Base-by-base conservation (phyloP, 2,113 vertebrate genomes). In the Galemys pyrenaicus region DNA sequence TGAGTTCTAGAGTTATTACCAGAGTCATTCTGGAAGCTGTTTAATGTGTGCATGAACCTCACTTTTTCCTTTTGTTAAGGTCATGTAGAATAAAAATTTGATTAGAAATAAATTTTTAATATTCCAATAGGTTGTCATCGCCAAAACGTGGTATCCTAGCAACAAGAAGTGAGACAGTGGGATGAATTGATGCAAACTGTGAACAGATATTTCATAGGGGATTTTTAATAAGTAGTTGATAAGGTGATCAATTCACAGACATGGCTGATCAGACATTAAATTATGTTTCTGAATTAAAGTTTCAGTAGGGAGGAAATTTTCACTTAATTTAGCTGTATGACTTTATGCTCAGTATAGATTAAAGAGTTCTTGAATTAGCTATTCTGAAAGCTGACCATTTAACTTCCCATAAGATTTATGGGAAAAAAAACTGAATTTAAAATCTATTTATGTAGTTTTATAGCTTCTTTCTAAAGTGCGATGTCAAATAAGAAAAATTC, bases 91-190 rank as follows among this genome's bases (percentile, higher is more conserved):
- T 67, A 87, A 65, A 95, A 94, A 82, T 78, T 96, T 92, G 56
- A 95, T 96, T 94, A 92, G 51, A 85, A 83, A 93, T 92, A 71
- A 46, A 95, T 91, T 95, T 96, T 96, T 95, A 71, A 95, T 95
- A 86, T 79, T 92, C 74, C 35, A 93, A 39, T 94, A 81, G 46
- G 19, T 9, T 58, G 39, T 84, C 51, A 83, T 60, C 35, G 78
- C 20, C 9, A 49, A 16, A 60, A 92, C 26, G 19, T 81, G 68
- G 94, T 97, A 94, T 92, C 94, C 88, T 96, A 96, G 96, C 96
- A 97, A 96, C 94, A 83, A 65, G 77, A 91, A 87, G 28, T 67
- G 28, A 91, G 84, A 88, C 87, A 94, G 26, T 79, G 44, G 62
- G 11, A 15, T 78, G 71, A 87, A n/a, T 28, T 56, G 90, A 70